Base-by-base conservation (phyloP, 2,888 invertebrate species). In the Epinotia demarniana region DNA sequence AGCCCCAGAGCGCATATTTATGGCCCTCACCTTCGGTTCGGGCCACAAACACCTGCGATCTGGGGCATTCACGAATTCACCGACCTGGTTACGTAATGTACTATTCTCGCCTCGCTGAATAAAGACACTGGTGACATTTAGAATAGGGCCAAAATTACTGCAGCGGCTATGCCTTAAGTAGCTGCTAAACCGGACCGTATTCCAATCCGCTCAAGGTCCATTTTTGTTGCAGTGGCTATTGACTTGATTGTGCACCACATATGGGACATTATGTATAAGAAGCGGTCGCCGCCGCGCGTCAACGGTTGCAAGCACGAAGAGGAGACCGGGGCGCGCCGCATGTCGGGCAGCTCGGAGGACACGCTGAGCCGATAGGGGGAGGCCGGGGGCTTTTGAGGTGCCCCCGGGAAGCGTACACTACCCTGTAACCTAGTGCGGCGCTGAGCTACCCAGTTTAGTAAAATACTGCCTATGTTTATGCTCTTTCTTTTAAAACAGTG, bases 181-280 rank as follows among this genome's bases (percentile, higher is more conserved):
- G 92, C 92, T 90, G 92, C 92, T 83, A 84, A 82, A 75, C 61
- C 62, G 72, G 63, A 78, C 80, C 80, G 76, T 81, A 75, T 81
- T 73, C 27, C 53, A 66, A 75, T 76, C 78, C 75, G 77, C 78
- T 89, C 92, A 93, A 92, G 90, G 84, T 83, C 82, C 80, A 87
- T 94, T 89, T 90, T 94, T 96, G 95, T 97, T 98, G 95, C 97
- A 99, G 99, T 99, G 96, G 99, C 99, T 94, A 99, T 99, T 95
- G 98, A 99, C 95, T 96, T 99, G 93, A 99, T 99, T 95, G 99
- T 99, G 86, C 99, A 99, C 94, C 99, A 99, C 96, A 99, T 99
- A 94, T 97, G 98, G 96, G 99, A 99, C 95, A 97, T 99, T 87
- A 96, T 99, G 94, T 97, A 93, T 86, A 94, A 93, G 92, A 94